phyloP scores from a whole-genome alignment of 2,113 vertebrate genomes.

The Eupsittula cactorum region DNA sequence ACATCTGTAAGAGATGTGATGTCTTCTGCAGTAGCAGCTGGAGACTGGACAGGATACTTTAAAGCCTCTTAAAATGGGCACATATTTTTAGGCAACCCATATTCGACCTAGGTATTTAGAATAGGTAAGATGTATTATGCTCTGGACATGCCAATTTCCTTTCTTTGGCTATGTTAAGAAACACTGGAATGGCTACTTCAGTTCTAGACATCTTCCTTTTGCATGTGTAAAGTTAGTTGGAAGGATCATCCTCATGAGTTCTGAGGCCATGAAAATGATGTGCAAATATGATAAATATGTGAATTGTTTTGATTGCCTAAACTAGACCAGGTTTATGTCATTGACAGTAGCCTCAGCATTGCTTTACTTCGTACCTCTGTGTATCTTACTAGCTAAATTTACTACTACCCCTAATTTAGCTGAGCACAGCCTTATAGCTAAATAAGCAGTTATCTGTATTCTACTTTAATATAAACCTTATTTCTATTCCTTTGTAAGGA shows the following conservation, averaged over 20 bases:
- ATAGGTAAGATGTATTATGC: background rate
- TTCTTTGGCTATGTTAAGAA: background rate
- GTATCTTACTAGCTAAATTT: background rate
- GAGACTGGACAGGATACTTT: background rate
- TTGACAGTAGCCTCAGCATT: background rate
- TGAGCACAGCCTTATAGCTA: background rate
- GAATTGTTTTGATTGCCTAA: background rate
- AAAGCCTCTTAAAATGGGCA: background rate
- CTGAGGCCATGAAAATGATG: background rate
- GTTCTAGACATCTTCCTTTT: background rate
- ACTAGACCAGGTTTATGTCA: background rate
- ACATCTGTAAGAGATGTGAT: background rate
- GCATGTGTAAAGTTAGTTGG: background rate
- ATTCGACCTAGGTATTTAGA: background rate
- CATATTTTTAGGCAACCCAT: background rate
- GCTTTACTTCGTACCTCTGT: background rate
- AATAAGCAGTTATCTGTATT: background rate
- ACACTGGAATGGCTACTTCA: background rate
- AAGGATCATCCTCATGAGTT: background rate
- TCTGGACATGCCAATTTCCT: background rate
- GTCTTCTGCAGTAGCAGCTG: background rate
- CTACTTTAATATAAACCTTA: background rate
- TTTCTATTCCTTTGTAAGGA: background rate
- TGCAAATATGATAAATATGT: background rate
- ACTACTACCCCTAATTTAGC: background rate